Conservation (phyloP, 92 coral and sea anemone species). For the Paragorgia papillata region DNA sequence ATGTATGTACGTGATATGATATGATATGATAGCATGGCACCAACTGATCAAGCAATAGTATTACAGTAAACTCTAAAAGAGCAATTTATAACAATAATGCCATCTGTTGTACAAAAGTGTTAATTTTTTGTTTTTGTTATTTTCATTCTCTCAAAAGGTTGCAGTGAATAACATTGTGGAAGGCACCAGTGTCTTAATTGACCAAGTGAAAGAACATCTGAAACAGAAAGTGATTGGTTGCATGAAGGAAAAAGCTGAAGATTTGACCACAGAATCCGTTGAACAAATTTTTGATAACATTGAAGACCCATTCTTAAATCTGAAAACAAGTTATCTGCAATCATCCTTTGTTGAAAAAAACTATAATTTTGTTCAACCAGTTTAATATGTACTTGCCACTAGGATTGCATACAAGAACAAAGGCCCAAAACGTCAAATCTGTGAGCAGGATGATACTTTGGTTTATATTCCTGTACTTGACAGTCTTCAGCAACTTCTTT, state of each 20-base stretch:
- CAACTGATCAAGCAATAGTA: too few species aligned
- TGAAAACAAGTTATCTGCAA: constrained; percentile 17
- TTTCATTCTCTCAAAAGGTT: constrained; percentile 24
- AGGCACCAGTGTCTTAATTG: constrained; percentile 9
- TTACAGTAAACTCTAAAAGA: too few species aligned
- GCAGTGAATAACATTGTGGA: constrained; percentile 13
- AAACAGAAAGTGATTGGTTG: constrained; percentile 6
- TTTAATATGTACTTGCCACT: constrained; percentile 17
- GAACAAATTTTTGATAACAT: constrained; percentile 34
- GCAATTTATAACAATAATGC: too few species aligned
- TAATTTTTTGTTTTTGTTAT: too few species aligned
- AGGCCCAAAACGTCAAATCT: constrained; percentile 22
- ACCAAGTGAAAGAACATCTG: constrained; percentile 19
- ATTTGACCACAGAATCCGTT: constrained; percentile 10
- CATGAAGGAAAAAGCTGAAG: background rate
- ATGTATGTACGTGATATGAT: too few species aligned
- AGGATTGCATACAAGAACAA: constrained; percentile 19
- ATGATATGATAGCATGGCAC: too few species aligned
- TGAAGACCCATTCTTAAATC: constrained; percentile 24
- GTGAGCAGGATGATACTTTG: constrained; percentile 29
- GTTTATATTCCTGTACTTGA: constrained; percentile 8
- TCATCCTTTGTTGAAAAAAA: background rate
- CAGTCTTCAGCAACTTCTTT: constrained; percentile 19
- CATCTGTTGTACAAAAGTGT: too few species aligned
- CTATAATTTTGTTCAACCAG: constrained; percentile 6